Base-by-base conservation (phyloP, 2,113 vertebrate species). In the Oryzias curvinotus region DNA sequence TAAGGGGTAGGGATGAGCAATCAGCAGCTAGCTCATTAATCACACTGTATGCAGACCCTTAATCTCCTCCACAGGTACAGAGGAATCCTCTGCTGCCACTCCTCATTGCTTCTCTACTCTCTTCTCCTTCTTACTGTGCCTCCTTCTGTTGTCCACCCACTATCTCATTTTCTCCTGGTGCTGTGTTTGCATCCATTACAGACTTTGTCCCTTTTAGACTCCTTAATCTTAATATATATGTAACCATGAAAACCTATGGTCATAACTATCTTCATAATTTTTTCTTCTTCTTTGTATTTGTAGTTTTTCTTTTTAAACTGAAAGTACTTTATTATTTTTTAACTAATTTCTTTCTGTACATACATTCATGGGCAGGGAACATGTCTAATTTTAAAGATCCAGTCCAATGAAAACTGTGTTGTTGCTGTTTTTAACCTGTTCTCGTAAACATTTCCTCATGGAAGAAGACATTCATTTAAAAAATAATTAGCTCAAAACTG, bases 21-120 rank as follows among this genome's bases (percentile, higher is more conserved):
- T 90, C 82, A 87, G 85, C 5, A 62, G 73, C 66, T 62, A 75
- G 75, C 83, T 85, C 84, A 86, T 88, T 90, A 87, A 88, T 90
- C 85, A 87, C 73, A 28, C 71, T 77, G 80, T 77, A 84, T 87
- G 65, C 66, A 80, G 85, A 79, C 74, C 71, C 74, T 79, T 87
- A 87, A 88, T 90, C 88, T 78, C 85, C 71, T 85, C 73, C 72
- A 84, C 80, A 88, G 88, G 85, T 88, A 84, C 56, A 73, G 72
- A 71, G 52, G 56, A 81, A 81, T 79, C 66, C 71, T 77, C 54
- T 0, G 50, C 68, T 52, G 57, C 62, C 18, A 57, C 72, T 78
- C 45, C 62, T 65, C 65, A 54, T 60, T 63, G 50, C 65, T 45
- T 62, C 43, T 65, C 61, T n/a, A 54, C 26, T 18, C 21, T 3